Percentiles rank a stretch among this genome's conserved stretches.
Evolutionary conservation across 2,797 vertebrate genomes (phyloP).

Genomic region (Clarias pachynema): DNA sequence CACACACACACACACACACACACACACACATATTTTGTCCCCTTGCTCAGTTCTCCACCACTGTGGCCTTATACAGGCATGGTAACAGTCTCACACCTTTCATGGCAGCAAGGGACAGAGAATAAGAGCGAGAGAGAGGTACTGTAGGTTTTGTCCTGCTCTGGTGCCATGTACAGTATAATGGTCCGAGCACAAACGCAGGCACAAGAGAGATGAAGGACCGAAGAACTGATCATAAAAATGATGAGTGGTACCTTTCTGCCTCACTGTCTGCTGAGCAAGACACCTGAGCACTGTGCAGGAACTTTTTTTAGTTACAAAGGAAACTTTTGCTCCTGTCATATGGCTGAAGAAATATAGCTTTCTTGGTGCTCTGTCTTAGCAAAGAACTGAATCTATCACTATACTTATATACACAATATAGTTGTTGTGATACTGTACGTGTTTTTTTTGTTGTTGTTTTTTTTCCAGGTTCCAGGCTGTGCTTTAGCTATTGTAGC

Average conservation of each 20-base stretch:
- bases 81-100: conserved; percentile 75
- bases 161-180: conserved; percentile 35
- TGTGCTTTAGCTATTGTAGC: not conserved
- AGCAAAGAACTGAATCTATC: conserved; percentile 1
- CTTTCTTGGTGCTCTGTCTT: conserved; percentile 17
- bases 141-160: conserved; percentile 7
- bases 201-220: not conserved
- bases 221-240: conserved; percentile 11
- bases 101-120: conserved; percentile 64
- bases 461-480: not conserved
- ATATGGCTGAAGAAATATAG: not conserved
- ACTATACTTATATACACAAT: too few species aligned
- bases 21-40: conserved; percentile 44
- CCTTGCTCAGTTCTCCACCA: conserved; percentile 49
- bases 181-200: conserved; percentile 28
- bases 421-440: not conserved
- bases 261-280: conserved; percentile 23
- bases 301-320: conserved; percentile 13
- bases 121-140: conserved; percentile 22
- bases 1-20: conserved; percentile 49
- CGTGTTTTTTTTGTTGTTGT: too few species aligned
- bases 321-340: conserved; percentile 20
- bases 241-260: not conserved
- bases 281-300: conserved; percentile 13
- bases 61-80: conserved; percentile 81